Evolutionary conservation across 30 jellyfish, hydroid and myxozoan species (phyloP).

Genomic region (Pelagia noctiluca): DNA sequence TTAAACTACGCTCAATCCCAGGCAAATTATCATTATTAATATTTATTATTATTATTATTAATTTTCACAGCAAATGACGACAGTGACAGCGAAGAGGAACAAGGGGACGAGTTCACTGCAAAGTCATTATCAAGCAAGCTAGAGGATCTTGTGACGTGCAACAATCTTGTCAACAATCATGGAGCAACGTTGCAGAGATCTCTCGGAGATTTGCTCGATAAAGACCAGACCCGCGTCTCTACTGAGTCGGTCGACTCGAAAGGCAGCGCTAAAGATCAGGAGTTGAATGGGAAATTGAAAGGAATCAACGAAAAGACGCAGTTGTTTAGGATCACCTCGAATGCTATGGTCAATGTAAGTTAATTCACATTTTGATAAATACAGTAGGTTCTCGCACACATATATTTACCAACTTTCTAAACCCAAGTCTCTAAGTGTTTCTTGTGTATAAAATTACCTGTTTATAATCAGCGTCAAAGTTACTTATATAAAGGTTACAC

Average conservation of each 20-base stretch:
- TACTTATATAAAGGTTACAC: no score
- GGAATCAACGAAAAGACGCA: conserved; percentile 89
- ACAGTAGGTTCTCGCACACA: neutral
- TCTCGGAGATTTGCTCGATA: conserved; percentile 88
- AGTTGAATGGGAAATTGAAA: conserved; percentile 59
- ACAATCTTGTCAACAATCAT: conserved; percentile 85
- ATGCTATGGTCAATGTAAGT: conserved; percentile 95
- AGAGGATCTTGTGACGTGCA: conserved; percentile 89
- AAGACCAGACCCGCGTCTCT: conserved; percentile 61
- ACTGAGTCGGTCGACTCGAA: conserved; percentile 45
- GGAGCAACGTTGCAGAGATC: conserved; percentile 93
- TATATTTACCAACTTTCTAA: neutral
- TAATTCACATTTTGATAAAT: neutral
- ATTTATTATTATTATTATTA: neutral
- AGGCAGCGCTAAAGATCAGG: conserved; percentile 62
- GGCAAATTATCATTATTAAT: neutral
- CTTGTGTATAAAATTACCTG: no score
- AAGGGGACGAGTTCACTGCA: conserved; percentile 85
- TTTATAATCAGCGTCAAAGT: no score
- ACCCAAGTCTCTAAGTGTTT: no score
- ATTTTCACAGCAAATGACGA: conserved; percentile 78
- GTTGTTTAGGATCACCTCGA: conserved; percentile 92
- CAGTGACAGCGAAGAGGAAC: conserved; percentile 88
- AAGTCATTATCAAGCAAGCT: conserved; percentile 80
- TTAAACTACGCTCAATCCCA: no score